phyloP scores from a whole-genome alignment of 1,140 invertebrate genomes.

The Nasonia longicornis region DNA sequence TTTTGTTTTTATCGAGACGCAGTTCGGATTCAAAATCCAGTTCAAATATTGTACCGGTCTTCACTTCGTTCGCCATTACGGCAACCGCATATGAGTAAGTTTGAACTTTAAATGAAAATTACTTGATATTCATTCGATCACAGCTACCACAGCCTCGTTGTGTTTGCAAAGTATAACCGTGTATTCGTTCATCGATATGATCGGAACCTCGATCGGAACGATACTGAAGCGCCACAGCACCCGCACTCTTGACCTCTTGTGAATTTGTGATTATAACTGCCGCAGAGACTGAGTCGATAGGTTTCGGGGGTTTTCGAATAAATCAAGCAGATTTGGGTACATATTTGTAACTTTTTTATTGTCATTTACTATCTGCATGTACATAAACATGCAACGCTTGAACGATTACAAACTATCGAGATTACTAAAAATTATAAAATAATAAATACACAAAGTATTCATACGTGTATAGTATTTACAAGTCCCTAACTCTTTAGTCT shows the following conservation, averaged over 20 bases:
- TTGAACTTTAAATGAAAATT: no score
- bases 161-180: no score
- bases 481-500: constrained; percentile 44
- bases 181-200: no score
- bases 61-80: constrained; percentile 56
- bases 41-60: constrained; percentile 79
- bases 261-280: no score
- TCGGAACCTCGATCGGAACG: no score
- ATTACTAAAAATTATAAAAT: constrained; percentile 44
- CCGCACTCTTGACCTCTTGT: no score
- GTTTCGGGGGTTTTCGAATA: background rate
- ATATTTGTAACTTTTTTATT: constrained; percentile 31
- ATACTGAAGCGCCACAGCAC: no score
- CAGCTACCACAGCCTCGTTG: no score
- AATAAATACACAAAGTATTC: constrained; percentile 53
- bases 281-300: no score
- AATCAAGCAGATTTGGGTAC: background rate
- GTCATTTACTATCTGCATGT: constrained; percentile 45
- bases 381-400: constrained; percentile 44
- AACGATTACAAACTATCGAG: constrained; percentile 38
- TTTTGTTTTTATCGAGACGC: constrained; percentile 91
- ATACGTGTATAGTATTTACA: constrained; percentile 54
- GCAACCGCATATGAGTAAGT: no score
- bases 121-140: no score
- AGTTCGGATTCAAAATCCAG: constrained; percentile 91